These are phyloP conservation scores for Pterocles burchelli DNA, from an alignment of 2,113 vertebrate species.

Conservation along the genomic window DNA sequence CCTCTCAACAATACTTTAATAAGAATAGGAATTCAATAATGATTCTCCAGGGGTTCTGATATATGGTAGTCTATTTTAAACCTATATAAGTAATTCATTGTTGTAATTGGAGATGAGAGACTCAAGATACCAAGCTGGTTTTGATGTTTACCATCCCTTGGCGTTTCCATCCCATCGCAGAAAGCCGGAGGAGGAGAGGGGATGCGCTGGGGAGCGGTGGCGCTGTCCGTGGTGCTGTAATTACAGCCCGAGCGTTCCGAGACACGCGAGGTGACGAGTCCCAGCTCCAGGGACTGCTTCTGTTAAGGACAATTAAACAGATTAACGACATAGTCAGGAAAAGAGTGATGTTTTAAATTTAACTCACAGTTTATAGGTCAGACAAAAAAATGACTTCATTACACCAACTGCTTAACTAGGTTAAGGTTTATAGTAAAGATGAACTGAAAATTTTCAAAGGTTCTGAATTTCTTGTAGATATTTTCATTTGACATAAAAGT, in stretches of 20 bases:
- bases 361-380: not conserved
- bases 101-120: not conserved
- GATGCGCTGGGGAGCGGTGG: not conserved
- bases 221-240: not conserved
- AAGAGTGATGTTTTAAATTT: not conserved
- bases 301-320: not conserved
- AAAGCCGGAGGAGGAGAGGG: not conserved
- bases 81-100: not conserved
- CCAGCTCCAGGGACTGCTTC: not conserved
- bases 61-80: not conserved
- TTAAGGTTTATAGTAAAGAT: not conserved
- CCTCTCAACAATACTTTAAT: not conserved
- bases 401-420: not conserved
- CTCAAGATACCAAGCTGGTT: not conserved
- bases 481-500: not conserved
- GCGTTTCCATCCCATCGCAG: not conserved
- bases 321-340: not conserved
- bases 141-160: not conserved
- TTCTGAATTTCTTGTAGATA: not conserved
- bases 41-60: not conserved
- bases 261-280: rapidly evolving
- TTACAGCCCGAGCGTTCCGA: rapidly evolving
- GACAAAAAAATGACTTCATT: not conserved
- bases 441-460: not conserved
- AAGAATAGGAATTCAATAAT: not conserved